Evolutionary conservation across 23 tunicate genomes (phyloP).

Genomic region (Phallusia fumigata): DNA sequence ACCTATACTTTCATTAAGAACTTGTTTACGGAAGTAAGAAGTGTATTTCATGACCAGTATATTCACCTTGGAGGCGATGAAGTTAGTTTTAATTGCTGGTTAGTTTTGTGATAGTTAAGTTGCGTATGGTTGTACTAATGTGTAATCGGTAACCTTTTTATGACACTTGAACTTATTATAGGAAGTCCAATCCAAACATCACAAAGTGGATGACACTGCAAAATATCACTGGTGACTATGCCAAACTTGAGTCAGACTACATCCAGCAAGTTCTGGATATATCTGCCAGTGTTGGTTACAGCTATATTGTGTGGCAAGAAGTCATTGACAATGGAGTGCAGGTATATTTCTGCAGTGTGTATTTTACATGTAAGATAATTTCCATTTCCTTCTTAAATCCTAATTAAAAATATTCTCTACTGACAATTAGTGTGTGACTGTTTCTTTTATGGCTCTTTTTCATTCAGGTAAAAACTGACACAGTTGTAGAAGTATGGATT

Average conservation of each 20-base stretch:
- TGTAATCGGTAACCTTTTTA: too few relatives aligned
- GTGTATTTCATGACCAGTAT: constrained; percentile 69
- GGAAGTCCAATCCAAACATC: constrained; percentile 94
- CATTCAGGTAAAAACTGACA: constrained; percentile 61
- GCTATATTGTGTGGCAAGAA: constrained; percentile 98
- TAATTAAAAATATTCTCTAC: too few relatives aligned
- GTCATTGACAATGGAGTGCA: constrained; percentile 93
- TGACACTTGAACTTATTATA: constrained; percentile 3
- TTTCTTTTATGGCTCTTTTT: too few relatives aligned
- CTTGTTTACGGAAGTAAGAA: constrained; percentile 56
- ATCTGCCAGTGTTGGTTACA: constrained; percentile 48
- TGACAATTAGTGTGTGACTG: too few relatives aligned
- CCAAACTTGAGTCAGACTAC: constrained; percentile 79
- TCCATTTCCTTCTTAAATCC: too few relatives aligned
- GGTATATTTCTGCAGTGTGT: constrained; percentile 21
- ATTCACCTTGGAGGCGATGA: constrained; percentile 97
- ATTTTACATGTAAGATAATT: too few relatives aligned
- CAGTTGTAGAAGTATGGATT: constrained; percentile 94
- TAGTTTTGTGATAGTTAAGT: not conserved
- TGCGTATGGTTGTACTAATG: not conserved
- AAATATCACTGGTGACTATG: constrained; percentile 79
- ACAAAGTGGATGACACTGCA: constrained; percentile 75
- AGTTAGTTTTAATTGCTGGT: constrained; percentile 83
- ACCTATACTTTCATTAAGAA: constrained; percentile 43
- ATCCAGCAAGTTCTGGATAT: constrained; percentile 75